Base-by-base conservation (phyloP, 30 jellyfish, hydroid and myxozoan species). In the Clytia hemisphaerica region DNA sequence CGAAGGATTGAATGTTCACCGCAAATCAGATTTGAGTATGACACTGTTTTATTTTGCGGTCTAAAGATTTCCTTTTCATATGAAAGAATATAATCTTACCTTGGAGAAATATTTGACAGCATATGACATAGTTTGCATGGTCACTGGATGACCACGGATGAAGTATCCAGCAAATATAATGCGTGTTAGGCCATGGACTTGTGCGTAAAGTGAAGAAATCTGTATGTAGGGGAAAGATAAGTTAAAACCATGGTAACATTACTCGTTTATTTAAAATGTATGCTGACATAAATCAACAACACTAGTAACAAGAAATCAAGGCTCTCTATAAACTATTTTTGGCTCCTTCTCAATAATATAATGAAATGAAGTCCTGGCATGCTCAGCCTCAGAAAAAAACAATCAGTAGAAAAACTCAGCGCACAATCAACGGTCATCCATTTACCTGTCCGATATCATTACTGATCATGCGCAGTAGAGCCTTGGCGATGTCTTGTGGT, bases 371-470 rank as follows among this genome's bases (percentile, higher is more conserved):
- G n/a, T n/a, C n/a, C n/a, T n/a, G n/a, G n/a, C n/a, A n/a, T n/a
- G n/a, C n/a, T n/a, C n/a, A n/a, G n/a, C n/a, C n/a, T n/a, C n/a
- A n/a, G n/a, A n/a, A n/a, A n/a, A n/a, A n/a, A n/a, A n/a, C n/a
- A n/a, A n/a, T n/a, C n/a, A n/a, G n/a, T n/a, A n/a, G n/a, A n/a
- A n/a, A n/a, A n/a, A n/a, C n/a, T n/a, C n/a, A n/a, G n/a, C n/a
- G n/a, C n/a, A n/a, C n/a, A 16, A 3, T 19, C 71, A 24, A 12
- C 69, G 37, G 27, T 14, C 53, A 64, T 34, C 12, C 30, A 9
- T 16, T 54, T 71, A 88, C 97, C 95, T 91, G 99, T 21, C 99
- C 99, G 42, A 91, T 83, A 34, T 91, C 95, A 67, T 91, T 82
- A 83, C 99, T 76, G 34, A 91, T 84, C 99, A 91, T 83, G 18